These are phyloP conservation scores for Narcine bancroftii DNA, from an alignment of 2,113 vertebrate genomes.

Conservation along the genomic window DNA sequence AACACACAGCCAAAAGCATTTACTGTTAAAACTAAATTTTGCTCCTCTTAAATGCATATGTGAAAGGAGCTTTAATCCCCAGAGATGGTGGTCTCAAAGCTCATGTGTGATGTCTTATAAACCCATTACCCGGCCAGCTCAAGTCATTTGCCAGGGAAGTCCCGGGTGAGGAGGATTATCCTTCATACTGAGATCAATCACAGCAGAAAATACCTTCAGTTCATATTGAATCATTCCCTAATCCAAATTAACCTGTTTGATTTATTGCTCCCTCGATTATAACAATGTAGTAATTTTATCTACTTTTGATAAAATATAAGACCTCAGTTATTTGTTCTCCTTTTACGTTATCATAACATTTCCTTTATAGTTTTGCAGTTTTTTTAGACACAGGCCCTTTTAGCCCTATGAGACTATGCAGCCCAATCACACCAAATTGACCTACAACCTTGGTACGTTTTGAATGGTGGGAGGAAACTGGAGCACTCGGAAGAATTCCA, in stretches of 20 bases:
- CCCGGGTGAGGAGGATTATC: background rate
- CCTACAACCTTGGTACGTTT: too few species aligned
- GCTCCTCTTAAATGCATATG: background rate
- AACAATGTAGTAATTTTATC: background rate
- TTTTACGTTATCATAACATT: background rate
- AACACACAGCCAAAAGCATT: background rate
- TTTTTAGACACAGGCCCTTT: too few species aligned
- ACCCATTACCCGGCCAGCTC: background rate
- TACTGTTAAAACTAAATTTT: too few species aligned
- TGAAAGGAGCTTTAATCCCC: background rate
- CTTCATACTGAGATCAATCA: constrained; percentile 21
- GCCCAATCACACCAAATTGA: too few species aligned
- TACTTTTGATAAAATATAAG: background rate
- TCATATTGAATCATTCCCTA: constrained; percentile 1
- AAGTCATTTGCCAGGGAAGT: background rate
- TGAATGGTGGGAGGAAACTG: too few species aligned
- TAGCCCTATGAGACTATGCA: too few species aligned
- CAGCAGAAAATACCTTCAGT: background rate
- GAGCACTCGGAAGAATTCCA: too few species aligned
- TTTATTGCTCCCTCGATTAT: background rate
- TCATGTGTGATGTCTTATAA: background rate
- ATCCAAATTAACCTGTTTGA: constrained; percentile 19
- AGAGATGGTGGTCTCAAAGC: background rate
- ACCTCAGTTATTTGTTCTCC: background rate
- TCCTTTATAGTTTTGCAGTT: background rate